Evolutionary conservation across 2,888 invertebrate species (phyloP), one percentile per base, ranked within the genome.

Genomic region (Pteria penguin): DNA sequence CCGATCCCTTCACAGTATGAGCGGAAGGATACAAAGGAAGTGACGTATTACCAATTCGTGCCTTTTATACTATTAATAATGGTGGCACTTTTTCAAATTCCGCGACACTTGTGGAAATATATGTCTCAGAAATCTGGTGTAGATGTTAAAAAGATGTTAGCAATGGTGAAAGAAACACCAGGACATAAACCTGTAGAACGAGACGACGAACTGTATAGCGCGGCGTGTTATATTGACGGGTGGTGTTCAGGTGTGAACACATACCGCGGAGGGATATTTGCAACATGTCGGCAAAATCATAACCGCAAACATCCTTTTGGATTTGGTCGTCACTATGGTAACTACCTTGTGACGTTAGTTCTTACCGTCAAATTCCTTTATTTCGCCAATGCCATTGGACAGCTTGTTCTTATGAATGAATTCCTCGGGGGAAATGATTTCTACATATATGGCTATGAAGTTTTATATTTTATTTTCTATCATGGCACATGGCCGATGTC

Each of bases 31-130:
- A 71, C 76, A 0, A 80, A 82, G 26, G 83, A 85, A 71, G 75
- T 87, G 57, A 81, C 81, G 24, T 87, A 87, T 74, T 87, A 87
- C 75, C 87, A 86, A 58, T 86, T 84, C 83, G 84, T 86, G 11
- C 87, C 87, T 0, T 72, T 86, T 8, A 83, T 84, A 14, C 74
- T 86, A 1, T 74, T 86, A 5, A 78, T 86, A 45, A 84, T 84
- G 82, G 85, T 85, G 0, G 79, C 84, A 24, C 78, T 85, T 72
- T 86, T 84, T 75, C 83, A 86, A 63, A 72, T 86, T 62, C 87
- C 87, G 5, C 81, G 85, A 60, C 74, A 86, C 60, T 26, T 86
- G 18, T 87, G 87, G 87, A 79, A 86, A 24, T 65, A 75, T 26
- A 58, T 57, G 45, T 57, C 70, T 5, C 33, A 58, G 14, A 57